Base-by-base conservation (phyloP, 2,888 invertebrate genomes). In the Callyntrura guangdongensis region DNA sequence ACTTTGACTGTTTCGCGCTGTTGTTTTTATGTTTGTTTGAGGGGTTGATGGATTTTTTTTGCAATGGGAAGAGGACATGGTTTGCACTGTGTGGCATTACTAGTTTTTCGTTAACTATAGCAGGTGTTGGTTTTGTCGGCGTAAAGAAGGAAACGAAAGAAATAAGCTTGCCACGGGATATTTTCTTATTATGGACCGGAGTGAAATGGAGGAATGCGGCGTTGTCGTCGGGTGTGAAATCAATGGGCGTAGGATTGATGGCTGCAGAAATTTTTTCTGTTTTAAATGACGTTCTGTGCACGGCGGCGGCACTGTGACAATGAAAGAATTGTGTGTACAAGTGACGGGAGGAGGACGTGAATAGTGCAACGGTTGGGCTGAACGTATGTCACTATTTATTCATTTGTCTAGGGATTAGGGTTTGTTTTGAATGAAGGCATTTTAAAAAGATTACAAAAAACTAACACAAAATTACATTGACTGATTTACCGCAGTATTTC, bases 21-120 rank as follows among this genome's bases (percentile, higher is more conserved):
- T 36, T 36, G 36, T 36, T 36, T 36, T 36, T 64, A 6, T 1
- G 3, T 17, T 59, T 56, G 56, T 14, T 8, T 17, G 59, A n/a
- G 27, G n/a, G 27, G 67, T 67, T 59, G 59, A 59, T 17, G 59
- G 61, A n/a, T n/a, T 27, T 27, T 53, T 53, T 53, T 36, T 67
- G 67, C 67, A 53, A 36, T 6, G 11, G 53, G 14, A 53, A 53
- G 67, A 64, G 22, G 12, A 53, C 14, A 64, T 12, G 25, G 22
- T 36, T 67, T 1, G 9, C n/a, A 36, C 36, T 36, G 36, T 36
- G 25, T 25, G 27, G 8, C 6, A 36, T 36, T 36, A 36, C 36
- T 36, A 36, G 2, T 36, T 36, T 36, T 27, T 67, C 67, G 36
- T 67, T 67, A 67, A 67, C 67, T 67, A 27, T 67, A 36, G 14